A percentile compares a stretch with the other conserved stretches of the same genome.
Evolutionary conservation across 2,113 vertebrate genomes (phyloP).

Genomic region (Axis porcinus): DNA sequence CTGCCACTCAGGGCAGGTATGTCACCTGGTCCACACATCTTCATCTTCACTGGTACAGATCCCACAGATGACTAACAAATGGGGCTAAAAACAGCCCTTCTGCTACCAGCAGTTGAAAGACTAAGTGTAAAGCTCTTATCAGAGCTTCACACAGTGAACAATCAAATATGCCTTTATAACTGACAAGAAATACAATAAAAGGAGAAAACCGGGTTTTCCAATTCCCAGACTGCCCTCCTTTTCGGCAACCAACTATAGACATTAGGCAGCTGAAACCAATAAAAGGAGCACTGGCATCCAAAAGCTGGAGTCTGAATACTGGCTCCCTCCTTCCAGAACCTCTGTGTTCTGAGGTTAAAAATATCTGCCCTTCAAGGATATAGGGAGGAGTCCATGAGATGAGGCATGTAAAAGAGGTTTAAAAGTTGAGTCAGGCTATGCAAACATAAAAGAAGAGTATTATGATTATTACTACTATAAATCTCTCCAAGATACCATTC

Average conservation of each 20-base stretch:
- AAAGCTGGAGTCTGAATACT: background rate
- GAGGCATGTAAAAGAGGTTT: background rate
- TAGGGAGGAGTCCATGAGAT: background rate
- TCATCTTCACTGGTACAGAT: background rate
- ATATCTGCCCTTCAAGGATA: background rate
- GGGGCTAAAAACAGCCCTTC: background rate
- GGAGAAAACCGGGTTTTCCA: background rate
- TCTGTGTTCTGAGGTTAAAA: background rate
- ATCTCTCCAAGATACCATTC: constrained; percentile 20
- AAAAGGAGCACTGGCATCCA: background rate
- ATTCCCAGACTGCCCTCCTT: background rate
- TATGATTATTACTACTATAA: constrained; percentile 3
- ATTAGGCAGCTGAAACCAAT: background rate
- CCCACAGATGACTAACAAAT: background rate
- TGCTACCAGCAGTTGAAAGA: background rate
- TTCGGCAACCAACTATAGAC: background rate
- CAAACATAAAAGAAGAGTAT: background rate
- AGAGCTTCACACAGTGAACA: background rate
- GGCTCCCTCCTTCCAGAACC: background rate
- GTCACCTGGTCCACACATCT: background rate
- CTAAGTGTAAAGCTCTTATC: background rate
- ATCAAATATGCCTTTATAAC: background rate
- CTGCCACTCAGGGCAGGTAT: background rate
- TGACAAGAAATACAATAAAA: background rate
- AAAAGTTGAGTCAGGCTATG: constrained; percentile 1